Evolutionary conservation across 1,140 invertebrate species (phyloP), one percentile per base, ranked within the genome.

Genomic region (Venustaconcha ellipsiformis): DNA sequence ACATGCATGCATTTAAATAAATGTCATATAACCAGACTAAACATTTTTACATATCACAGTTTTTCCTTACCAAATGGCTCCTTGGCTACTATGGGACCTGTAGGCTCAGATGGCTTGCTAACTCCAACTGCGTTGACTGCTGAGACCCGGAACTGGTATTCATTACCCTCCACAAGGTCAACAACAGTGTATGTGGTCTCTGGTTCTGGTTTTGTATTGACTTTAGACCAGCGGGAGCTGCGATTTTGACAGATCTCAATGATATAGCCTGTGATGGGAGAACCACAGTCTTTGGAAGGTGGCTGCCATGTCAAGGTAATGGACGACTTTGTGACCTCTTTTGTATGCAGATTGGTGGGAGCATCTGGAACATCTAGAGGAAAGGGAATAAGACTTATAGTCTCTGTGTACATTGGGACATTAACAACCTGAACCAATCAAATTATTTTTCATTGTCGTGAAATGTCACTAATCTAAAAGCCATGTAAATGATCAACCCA

Each of bases 211-310:
- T 97, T 96, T 76, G 84, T 88, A 80, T 86, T 84, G 18, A 82
- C 80, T 58, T 83, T 80, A 5, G 77, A 74, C 89, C 89, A 90
- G 63, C 86, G 85, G 17, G 82, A 88, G 57, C 96, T 96, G 74
- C 95, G 93, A 58, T 87, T 85, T 88, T 98, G 97, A 59, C 84
- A 82, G 17, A 97, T 98, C 89, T 99, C 97, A 30, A 99, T 94
- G 37, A 94, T 91, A 85, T 99, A 99, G 86, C 97, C 94, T 0
- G 95, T 95, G 23, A 99, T 93, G 14, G 97, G 97, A 87, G 96
- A 95, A 56, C 98, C 99, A 84, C 99, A 99, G 91, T 99, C 98
- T 88, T 99, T 97, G 86, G 98, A 96, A 60, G 98, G 98, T 86
- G 97, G 97, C 73, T 97, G 94, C 98, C 98, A 99, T 83, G 95